Percentiles rank a stretch among this genome's conserved stretches.
Evolutionary conservation across 2,113 vertebrate genomes (phyloP).

Genomic region (Pedetes capensis): DNA sequence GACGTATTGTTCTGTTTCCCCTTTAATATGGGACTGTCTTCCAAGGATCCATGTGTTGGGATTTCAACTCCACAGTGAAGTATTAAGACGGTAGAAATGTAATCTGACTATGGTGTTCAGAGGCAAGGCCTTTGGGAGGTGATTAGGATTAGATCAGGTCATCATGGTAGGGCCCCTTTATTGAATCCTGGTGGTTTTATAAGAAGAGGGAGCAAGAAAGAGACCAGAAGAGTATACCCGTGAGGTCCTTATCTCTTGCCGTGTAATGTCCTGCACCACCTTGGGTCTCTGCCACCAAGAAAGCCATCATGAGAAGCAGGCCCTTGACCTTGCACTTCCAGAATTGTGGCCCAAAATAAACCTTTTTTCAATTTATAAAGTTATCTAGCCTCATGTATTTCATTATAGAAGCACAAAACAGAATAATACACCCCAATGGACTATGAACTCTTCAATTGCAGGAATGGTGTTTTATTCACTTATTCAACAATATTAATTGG

Average conservation of each 20-base stretch:
- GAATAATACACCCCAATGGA: not conserved
- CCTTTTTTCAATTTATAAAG: not conserved
- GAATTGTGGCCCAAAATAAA: not conserved
- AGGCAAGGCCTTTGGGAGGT: too few species aligned
- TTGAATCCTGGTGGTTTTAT: not conserved
- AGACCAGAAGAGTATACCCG: not conserved
- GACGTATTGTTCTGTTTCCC: not conserved
- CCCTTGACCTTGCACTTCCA: not conserved
- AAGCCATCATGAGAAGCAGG: not conserved
- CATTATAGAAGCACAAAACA: not conserved
- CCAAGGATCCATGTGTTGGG: not conserved
- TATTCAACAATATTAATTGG: not conserved
- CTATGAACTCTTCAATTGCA: not conserved
- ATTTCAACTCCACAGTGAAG: not conserved
- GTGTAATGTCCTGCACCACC: not conserved
- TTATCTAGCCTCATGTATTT: not conserved
- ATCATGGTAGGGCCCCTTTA: not conserved
- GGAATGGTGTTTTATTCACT: not conserved
- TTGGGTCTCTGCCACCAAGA: not conserved
- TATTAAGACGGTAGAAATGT: not conserved
- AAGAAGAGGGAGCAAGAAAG: not conserved
- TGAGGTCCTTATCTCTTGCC: not conserved
- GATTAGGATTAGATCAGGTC: not conserved
- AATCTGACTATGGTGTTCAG: not conserved
- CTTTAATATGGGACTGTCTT: not conserved